Evolutionary conservation across 2,797 vertebrate species (phyloP).

Genomic region (Chromobotia macracanthus): DNA sequence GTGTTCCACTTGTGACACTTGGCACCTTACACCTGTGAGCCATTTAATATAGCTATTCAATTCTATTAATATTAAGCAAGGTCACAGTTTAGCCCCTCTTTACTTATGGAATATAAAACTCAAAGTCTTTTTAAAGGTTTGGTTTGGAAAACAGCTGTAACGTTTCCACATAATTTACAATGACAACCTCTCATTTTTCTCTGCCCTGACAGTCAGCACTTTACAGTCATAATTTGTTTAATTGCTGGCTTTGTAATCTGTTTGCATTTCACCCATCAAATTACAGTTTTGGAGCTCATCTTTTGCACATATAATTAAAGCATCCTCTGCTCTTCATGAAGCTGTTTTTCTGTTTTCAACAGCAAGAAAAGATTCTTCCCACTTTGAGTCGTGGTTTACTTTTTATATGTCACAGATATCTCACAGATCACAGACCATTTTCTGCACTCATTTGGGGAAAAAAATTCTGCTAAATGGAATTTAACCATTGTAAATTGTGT

Average conservation of each 20-base stretch:
- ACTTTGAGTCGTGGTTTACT: not conserved
- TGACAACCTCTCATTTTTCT: slow-evolving; percentile 28
- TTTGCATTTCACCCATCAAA: slow-evolving; percentile 37
- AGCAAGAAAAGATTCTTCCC: not conserved
- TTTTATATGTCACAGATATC: too few species aligned
- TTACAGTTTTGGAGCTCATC: slow-evolving; percentile 38
- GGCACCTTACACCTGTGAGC: slow-evolving; percentile 9
- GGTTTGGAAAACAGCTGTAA: not conserved
- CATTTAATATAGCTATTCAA: slow-evolving; percentile 4
- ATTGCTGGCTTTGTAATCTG: slow-evolving; percentile 7
- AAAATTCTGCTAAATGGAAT: too few species aligned
- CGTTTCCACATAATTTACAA: not conserved
- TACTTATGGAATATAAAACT: not conserved
- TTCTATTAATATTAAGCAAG: not conserved
- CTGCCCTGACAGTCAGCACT: slow-evolving; percentile 12
- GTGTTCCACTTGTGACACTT: slow-evolving; percentile 13
- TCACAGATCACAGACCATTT: too few species aligned
- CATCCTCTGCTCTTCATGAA: slow-evolving; percentile 2
- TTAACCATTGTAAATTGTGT: too few species aligned
- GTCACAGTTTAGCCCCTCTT: not conserved
- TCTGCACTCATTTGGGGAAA: too few species aligned
- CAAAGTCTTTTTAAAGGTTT: not conserved
- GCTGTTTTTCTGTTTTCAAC: slow-evolving; percentile 14
- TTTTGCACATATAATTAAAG: slow-evolving; percentile 49
- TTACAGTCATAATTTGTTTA: slow-evolving; percentile 19